A percentile compares a stretch with the other conserved stretches of the same genome.
These are phyloP conservation scores for Ostrea denselamellosa DNA, from an alignment of 1,140 invertebrate genomes.

Conservation along the genomic window DNA sequence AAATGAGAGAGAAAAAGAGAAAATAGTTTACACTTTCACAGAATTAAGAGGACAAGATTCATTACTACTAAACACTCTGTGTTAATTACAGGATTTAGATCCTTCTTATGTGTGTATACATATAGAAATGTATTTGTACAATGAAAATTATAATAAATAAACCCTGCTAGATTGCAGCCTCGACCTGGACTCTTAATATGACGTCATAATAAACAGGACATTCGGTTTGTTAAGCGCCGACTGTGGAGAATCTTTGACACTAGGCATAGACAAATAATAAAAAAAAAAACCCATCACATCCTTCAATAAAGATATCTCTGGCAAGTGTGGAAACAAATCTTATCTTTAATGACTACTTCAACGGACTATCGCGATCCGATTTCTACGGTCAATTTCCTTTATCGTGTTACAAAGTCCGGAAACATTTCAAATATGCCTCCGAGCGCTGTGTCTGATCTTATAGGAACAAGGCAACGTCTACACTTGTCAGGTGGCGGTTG, in stretches of 20 bases:
- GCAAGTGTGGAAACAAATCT: neutral
- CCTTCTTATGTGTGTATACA: neutral
- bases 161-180: no score
- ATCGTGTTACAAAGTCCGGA: neutral
- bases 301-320: neutral
- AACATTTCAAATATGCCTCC: conserved; percentile 20
- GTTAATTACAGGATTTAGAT: neutral
- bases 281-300: neutral
- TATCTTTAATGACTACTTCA: neutral
- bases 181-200: no score
- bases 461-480: neutral
- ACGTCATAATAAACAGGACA: no score
- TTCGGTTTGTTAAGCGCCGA: no score
- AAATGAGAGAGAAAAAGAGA: neutral
- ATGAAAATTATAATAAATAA: no score
- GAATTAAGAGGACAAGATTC: neutral
- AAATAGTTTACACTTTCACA: neutral
- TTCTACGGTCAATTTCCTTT: neutral
- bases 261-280: neutral
- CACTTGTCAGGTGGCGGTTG: neutral
- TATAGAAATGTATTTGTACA: no score
- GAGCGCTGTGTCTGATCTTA: conserved; percentile 8
- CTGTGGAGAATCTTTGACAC: neutral
- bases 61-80: neutral
- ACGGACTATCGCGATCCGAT: neutral